Evolutionary conservation across 2,113 vertebrate genomes (phyloP).

Genomic region (Rhinichthys klamathensis): DNA sequence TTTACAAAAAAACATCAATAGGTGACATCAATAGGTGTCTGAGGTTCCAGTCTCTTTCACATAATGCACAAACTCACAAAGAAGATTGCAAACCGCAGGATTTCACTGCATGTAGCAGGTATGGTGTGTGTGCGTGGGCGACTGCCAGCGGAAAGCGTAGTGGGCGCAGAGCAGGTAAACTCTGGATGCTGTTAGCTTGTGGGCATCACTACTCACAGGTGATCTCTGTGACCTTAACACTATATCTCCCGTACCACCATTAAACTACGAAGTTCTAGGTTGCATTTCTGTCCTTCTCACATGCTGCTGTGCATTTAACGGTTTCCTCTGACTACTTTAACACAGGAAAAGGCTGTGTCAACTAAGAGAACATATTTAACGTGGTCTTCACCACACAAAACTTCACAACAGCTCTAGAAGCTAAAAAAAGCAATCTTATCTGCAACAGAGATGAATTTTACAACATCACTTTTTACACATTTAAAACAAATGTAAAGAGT

Average conservation of each 20-base stretch:
- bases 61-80: not conserved
- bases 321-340: not conserved
- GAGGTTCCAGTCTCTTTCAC: not conserved
- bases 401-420: not conserved
- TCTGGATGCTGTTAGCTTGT: conserved; percentile 24
- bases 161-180: conserved; percentile 38
- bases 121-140: conserved; percentile 41
- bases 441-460: not conserved
- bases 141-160: not conserved
- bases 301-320: conserved; percentile 41
- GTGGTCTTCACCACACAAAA: not conserved
- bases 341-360: conserved; percentile 31
- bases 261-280: conserved; percentile 1
- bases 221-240: conserved; percentile 29
- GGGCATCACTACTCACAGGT: conserved; percentile 34
- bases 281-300: not conserved
- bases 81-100: not conserved
- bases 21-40: not conserved
- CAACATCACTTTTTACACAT: too few relatives aligned
- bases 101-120: not conserved
- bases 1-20: not conserved
- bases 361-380: not conserved
- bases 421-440: not conserved
- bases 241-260: not conserved
- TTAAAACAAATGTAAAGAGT: not conserved